Conservation (phyloP, 2,888 invertebrate genomes). For the Gnatocerus cornutus region DNA sequence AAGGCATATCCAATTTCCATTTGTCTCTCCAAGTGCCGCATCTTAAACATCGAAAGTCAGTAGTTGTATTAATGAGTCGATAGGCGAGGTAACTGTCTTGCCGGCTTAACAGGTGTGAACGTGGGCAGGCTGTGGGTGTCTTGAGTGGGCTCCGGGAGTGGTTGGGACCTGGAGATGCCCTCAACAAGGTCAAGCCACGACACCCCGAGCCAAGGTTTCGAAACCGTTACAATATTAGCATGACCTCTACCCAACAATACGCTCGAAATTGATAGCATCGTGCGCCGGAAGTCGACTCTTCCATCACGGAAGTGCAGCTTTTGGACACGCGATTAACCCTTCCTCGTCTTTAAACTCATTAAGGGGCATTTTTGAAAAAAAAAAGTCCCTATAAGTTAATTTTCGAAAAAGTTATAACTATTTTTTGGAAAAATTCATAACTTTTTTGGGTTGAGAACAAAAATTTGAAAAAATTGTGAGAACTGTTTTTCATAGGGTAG, state of each 20-base stretch:
- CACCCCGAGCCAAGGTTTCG: constrained; percentile 11
- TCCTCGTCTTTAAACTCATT: too few species aligned
- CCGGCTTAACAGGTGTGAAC: constrained; percentile 60
- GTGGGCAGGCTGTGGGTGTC: constrained; percentile 57
- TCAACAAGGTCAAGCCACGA: constrained; percentile 51
- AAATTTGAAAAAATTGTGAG: too few species aligned
- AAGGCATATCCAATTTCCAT: constrained; percentile 52
- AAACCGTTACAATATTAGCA: neutral
- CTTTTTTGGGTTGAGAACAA: too few species aligned
- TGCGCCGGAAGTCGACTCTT: constrained; percentile 2
- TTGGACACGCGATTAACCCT: too few species aligned
- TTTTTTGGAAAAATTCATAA: too few species aligned
- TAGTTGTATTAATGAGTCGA: constrained; percentile 56
- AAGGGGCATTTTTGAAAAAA: too few species aligned
- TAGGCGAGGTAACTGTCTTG: constrained; percentile 57
- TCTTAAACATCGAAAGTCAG: constrained; percentile 46
- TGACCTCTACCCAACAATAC: constrained; percentile 3
- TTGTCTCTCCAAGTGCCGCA: constrained; percentile 44
- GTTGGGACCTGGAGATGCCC: constrained; percentile 51
- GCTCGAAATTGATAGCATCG: neutral
- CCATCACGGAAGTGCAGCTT: neutral
- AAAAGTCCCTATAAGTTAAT: too few species aligned
- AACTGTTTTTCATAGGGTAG: too few species aligned
- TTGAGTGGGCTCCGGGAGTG: constrained; percentile 53
- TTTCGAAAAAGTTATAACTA: too few species aligned